Conservation (phyloP, 2,888 invertebrate species). For the Apoda limacodes region DNA sequence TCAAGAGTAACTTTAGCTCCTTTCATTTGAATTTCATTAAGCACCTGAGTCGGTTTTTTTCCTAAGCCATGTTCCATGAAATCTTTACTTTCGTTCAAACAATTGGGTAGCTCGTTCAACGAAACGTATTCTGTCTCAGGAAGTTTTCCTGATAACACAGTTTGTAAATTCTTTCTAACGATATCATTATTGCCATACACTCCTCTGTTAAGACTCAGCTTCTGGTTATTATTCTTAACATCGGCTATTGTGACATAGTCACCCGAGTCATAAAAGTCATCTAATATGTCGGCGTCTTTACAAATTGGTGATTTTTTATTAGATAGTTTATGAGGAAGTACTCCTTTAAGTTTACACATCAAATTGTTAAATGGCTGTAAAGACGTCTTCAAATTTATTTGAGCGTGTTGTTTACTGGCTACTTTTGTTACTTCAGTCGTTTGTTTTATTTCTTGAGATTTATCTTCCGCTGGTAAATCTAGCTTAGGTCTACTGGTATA, state of each 20-base stretch:
- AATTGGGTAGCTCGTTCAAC: slow-evolving; percentile 80
- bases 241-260: slow-evolving; percentile 91
- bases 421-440: slow-evolving; percentile 29
- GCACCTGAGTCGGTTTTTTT: slow-evolving; percentile 36
- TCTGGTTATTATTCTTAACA: slow-evolving; percentile 82
- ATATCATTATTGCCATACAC: slow-evolving; percentile 77
- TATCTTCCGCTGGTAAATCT: slow-evolving; percentile 47
- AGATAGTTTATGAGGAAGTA: slow-evolving; percentile 63
- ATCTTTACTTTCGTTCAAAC: slow-evolving; percentile 52
- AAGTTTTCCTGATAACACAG: slow-evolving; percentile 70
- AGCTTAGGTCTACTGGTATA: slow-evolving; percentile 45
- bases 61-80: slow-evolving; percentile 46
- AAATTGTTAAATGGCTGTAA: slow-evolving; percentile 78
- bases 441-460: slow-evolving; percentile 34
- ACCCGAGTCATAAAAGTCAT: slow-evolving; percentile 73
- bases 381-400: slow-evolving; percentile 38
- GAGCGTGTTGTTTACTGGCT: slow-evolving; percentile 34
- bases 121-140: slow-evolving; percentile 84
- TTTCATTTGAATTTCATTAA: slow-evolving; percentile 62
- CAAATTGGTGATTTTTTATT: slow-evolving; percentile 59
- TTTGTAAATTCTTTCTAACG: slow-evolving; percentile 72
- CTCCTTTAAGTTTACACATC: slow-evolving; percentile 78
- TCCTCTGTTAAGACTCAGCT: slow-evolving; percentile 49
- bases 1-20: slow-evolving; percentile 86
- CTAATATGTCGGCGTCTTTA: slow-evolving; percentile 54